phyloP scores from a whole-genome alignment of 2,113 vertebrate species.

The Nothoprocta pentlandii region DNA sequence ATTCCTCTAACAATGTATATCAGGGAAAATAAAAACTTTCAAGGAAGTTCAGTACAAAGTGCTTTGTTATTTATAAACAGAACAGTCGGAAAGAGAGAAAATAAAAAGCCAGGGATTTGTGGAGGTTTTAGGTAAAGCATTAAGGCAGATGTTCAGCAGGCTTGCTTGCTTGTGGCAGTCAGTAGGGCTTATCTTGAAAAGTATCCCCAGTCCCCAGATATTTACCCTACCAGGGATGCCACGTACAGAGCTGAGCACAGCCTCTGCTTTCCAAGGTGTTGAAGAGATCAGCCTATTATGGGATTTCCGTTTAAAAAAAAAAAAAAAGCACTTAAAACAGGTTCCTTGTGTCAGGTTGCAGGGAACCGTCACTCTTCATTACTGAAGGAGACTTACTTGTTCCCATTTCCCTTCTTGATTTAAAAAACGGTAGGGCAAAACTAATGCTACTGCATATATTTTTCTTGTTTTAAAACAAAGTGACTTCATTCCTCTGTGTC shows the following conservation, averaged over 20 bases:
- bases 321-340: background rate
- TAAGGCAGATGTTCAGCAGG: background rate
- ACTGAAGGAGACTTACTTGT: conserved; percentile 33
- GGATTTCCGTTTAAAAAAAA: background rate
- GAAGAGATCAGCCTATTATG: rapidly evolving
- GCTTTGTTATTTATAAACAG: conserved; percentile 58
- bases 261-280: background rate
- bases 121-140: background rate
- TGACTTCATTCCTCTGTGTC: conserved; percentile 15
- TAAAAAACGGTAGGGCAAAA: background rate
- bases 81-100: background rate
- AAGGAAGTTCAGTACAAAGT: conserved; percentile 71
- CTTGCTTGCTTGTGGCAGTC: background rate
- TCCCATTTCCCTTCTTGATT: conserved; percentile 50
- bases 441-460: background rate
- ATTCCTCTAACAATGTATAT: conserved; percentile 26
- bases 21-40: conserved; percentile 63
- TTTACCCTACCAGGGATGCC: rapidly evolving
- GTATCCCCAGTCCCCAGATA: background rate
- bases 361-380: conserved; percentile 5
- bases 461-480: conserved; percentile 45
- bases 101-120: rapidly evolving
- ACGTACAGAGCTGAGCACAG: rapidly evolving
- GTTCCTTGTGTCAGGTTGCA: background rate
- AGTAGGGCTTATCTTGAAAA: background rate